A percentile compares a stretch with the other conserved stretches of the same genome.
These are phyloP conservation scores for Pollenia griseotomentosa DNA, from an alignment of 2,888 invertebrate species.

Conservation along the genomic window DNA sequence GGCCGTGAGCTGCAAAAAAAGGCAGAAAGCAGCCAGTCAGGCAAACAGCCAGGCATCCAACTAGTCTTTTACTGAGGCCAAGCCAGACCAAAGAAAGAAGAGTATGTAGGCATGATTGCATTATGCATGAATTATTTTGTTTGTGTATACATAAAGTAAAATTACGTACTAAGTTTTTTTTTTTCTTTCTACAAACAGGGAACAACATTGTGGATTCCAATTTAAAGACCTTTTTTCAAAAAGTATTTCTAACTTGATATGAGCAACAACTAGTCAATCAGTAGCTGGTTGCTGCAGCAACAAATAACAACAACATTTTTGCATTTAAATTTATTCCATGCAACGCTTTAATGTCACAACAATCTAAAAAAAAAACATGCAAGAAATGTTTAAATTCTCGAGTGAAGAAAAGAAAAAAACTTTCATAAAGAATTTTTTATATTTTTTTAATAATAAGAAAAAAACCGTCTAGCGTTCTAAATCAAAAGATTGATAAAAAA, in stretches of 20 bases:
- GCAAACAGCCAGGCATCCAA: constrained; percentile 10
- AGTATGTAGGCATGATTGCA: constrained; percentile 50
- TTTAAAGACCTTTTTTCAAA: constrained; percentile 45
- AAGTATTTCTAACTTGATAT: constrained; percentile 58
- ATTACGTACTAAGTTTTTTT: constrained; percentile 22
- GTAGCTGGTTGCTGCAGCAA: constrained; percentile 15
- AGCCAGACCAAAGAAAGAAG: constrained; percentile 11
- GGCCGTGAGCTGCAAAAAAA: constrained; percentile 54
- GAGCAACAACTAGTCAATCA: constrained; percentile 51
- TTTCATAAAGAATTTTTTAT: constrained; percentile 37
- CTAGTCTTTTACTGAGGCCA: constrained; percentile 22
- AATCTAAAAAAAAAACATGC: constrained; percentile 7
- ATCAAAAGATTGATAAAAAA: no score
- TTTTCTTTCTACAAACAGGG: not conserved
- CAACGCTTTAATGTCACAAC: constrained; percentile 68
- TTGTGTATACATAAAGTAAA: constrained; percentile 26
- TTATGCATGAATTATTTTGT: constrained; percentile 68
- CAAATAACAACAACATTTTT: constrained; percentile 50
- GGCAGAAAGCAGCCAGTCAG: constrained; percentile 26
- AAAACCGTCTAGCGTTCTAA: no score
- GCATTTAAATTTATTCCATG: constrained; percentile 71
- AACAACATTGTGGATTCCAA: constrained; percentile 39
- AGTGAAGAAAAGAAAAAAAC: constrained; percentile 13
- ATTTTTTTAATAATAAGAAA: constrained; percentile 5
- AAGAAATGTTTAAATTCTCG: not conserved